phyloP scores from a whole-genome alignment of 2,797 vertebrate species.

The Neosilurus mollespiculum region DNA sequence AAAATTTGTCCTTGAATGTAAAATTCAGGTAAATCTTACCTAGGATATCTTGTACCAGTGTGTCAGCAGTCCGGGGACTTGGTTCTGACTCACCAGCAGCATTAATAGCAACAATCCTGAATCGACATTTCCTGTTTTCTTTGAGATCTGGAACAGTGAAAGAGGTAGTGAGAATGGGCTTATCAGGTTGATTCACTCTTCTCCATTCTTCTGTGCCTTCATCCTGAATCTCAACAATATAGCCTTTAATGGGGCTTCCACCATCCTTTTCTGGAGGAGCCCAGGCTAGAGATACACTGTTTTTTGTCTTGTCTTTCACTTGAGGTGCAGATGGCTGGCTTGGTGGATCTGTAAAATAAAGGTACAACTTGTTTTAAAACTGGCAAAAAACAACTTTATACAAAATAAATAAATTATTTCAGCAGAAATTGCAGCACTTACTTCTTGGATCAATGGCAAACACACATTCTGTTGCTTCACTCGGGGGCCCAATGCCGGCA shows the following conservation, averaged over 20 bases:
- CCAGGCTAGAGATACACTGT: slow-evolving; percentile 86
- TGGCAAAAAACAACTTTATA: background rate
- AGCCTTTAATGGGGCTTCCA: slow-evolving; percentile 90
- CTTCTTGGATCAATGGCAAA: slow-evolving; percentile 85
- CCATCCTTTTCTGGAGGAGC: slow-evolving; percentile 90
- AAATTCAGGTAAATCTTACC: slow-evolving; percentile 73
- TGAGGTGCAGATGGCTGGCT: slow-evolving; percentile 81
- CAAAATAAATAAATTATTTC: background rate
- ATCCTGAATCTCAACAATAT: slow-evolving; percentile 94
- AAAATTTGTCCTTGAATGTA: background rate
- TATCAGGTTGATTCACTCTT: slow-evolving; percentile 86
- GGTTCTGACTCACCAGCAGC: slow-evolving; percentile 93
- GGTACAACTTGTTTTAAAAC: background rate
- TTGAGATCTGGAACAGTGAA: slow-evolving; percentile 88
- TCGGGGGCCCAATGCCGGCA: slow-evolving; percentile 89
- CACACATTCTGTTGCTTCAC: slow-evolving; percentile 86
- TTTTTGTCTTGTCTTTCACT: slow-evolving; percentile 91
- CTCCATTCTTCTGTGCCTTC: slow-evolving; percentile 91
- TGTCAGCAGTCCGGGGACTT: slow-evolving; percentile 82
- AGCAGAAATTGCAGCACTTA: slow-evolving; percentile 70
- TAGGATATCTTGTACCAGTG: slow-evolving; percentile 86
- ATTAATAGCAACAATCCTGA: slow-evolving; percentile 93
- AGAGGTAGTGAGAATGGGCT: slow-evolving; percentile 86
- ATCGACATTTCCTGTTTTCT: slow-evolving; percentile 91
- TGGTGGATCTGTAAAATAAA: slow-evolving; percentile 77